A percentile compares a stretch with the other conserved stretches of the same genome.
Evolutionary conservation across 1,140 invertebrate genomes (phyloP).

Genomic region (Trinorchestia longiramus): DNA sequence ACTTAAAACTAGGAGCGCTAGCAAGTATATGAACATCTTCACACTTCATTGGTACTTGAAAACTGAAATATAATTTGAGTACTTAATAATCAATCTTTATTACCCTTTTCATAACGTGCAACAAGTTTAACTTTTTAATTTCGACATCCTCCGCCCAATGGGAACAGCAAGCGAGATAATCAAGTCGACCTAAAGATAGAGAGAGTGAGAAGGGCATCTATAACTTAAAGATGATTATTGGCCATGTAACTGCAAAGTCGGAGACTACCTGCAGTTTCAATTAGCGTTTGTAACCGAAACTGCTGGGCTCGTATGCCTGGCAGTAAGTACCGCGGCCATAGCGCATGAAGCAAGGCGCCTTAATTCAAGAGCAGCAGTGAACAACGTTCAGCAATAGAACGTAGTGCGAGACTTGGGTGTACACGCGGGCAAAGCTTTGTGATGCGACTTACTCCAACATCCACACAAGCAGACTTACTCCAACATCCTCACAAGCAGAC

Average conservation of each 20-base stretch:
- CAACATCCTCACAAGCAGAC: background rate
- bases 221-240: background rate
- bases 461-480: background rate
- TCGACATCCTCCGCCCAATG: background rate
- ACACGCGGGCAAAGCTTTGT: background rate
- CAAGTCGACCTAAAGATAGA: background rate
- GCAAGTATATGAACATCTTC: background rate
- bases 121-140: background rate
- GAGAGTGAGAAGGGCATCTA: background rate
- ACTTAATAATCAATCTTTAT: background rate
- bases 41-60: background rate
- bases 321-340: background rate
- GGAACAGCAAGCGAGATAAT: background rate
- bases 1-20: background rate
- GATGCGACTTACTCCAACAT: background rate
- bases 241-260: constrained; percentile 1
- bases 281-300: constrained; percentile 47
- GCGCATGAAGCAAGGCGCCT: background rate
- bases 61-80: background rate
- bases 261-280: constrained; percentile 50
- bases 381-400: background rate
- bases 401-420: background rate
- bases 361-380: background rate
- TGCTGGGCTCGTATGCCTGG: background rate
- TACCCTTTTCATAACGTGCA: background rate